Evolutionary conservation across 2,888 invertebrate genomes (phyloP).

Genomic region (Lasiommata megera): DNA sequence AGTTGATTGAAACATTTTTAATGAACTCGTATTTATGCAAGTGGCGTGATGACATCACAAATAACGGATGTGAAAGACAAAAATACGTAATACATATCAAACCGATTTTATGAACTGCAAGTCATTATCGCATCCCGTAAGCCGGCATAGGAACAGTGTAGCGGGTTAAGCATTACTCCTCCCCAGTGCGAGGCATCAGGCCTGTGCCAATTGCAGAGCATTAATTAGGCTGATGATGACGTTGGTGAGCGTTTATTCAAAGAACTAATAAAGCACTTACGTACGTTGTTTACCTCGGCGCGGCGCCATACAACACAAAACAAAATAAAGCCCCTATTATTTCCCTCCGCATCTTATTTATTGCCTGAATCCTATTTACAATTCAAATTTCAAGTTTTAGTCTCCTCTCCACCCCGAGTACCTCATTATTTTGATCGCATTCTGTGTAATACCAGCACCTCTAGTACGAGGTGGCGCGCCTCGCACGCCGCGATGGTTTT

Average conservation of each 20-base stretch:
- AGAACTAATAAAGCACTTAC: background rate
- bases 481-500: background rate
- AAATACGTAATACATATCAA: too few species aligned
- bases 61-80: too few species aligned
- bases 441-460: slow-evolving; percentile 14
- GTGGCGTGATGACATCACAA: too few species aligned
- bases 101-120: too few species aligned
- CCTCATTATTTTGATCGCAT: slow-evolving; percentile 30
- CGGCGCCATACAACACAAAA: slow-evolving; percentile 1
- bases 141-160: too few species aligned
- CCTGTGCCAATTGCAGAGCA: background rate
- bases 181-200: background rate
- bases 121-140: too few species aligned
- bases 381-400: slow-evolving; percentile 28
- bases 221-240: background rate
- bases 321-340: slow-evolving; percentile 15
- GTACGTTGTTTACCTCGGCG: background rate
- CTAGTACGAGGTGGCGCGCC: background rate
- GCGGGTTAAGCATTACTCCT: too few species aligned
- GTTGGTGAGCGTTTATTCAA: background rate
- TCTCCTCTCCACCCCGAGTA: slow-evolving; percentile 16
- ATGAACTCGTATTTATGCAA: too few species aligned
- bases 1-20: too few species aligned
- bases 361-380: slow-evolving; percentile 27
- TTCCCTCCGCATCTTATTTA: slow-evolving; percentile 10